phyloP scores from a whole-genome alignment of 2,797 vertebrate genomes.

The Pantherophis alleghaniensis region DNA sequence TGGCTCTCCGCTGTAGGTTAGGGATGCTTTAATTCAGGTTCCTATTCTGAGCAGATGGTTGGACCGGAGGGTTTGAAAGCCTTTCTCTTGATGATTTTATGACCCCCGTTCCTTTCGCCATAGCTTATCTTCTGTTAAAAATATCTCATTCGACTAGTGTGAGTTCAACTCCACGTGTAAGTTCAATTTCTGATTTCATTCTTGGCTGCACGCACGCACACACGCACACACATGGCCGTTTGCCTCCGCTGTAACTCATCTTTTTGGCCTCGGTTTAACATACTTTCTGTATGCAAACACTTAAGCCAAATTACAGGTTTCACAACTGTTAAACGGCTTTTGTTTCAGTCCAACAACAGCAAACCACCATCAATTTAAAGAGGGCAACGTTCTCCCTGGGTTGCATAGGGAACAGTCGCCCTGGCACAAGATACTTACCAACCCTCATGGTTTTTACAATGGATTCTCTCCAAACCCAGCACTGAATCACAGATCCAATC shows the following conservation, averaged over 20 bases:
- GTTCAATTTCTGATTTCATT: neutral
- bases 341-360: neutral
- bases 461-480: neutral
- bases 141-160: neutral
- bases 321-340: neutral
- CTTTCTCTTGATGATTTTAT: neutral
- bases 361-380: neutral
- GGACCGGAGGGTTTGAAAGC: neutral
- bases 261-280: neutral
- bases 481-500: neutral
- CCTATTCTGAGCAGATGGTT: neutral
- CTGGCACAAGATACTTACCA: neutral
- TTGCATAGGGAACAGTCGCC: neutral
- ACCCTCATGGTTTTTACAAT: neutral
- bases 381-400: neutral
- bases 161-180: neutral
- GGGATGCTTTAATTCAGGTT: neutral
- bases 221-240: neutral
- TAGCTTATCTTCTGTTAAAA: neutral
- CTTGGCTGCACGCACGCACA: neutral
- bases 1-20: neutral
- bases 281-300: neutral
- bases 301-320: neutral
- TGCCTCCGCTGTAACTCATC: neutral
- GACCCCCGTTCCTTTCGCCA: neutral